phyloP scores from a whole-genome alignment of 2,113 vertebrate species.

The Paradoxurus hermaphroditus region DNA sequence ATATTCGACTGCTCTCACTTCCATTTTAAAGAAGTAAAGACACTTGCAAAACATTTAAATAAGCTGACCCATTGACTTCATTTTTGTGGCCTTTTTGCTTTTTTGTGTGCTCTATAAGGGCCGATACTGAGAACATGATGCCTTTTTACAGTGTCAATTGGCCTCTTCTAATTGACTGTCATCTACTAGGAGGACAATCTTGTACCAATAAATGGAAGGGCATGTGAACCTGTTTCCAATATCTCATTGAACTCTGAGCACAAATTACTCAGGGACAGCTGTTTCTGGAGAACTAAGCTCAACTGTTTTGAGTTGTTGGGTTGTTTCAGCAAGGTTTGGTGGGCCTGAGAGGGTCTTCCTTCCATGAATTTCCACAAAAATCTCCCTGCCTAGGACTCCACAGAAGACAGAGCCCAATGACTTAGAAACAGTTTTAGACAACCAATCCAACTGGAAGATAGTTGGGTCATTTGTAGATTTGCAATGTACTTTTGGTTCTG shows the following conservation, averaged over 20 bases:
- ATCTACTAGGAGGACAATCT: background rate
- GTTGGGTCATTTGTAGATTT: background rate
- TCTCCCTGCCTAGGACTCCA: background rate
- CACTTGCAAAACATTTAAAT: background rate
- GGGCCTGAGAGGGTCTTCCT: background rate
- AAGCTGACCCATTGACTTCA: background rate
- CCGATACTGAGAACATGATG: background rate
- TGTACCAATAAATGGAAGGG: background rate
- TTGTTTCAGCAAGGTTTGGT: background rate
- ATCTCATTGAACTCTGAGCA: background rate
- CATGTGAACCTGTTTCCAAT: background rate
- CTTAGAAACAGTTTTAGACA: background rate
- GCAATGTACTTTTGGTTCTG: background rate
- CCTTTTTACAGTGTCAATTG: background rate
- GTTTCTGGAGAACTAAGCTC: background rate
- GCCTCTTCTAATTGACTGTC: background rate
- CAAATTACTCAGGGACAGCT: background rate
- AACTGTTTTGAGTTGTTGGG: background rate
- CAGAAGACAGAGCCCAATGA: background rate
- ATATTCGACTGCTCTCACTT: background rate
- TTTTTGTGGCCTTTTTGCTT: background rate
- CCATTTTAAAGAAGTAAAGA: constrained; percentile 12
- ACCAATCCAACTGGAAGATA: background rate
- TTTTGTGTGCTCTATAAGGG: background rate
- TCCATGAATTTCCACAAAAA: background rate